A percentile compares a stretch with the other conserved stretches of the same genome.
Conservation (phyloP, 2,113 vertebrate species). For the Meleagris gallopavo region DNA sequence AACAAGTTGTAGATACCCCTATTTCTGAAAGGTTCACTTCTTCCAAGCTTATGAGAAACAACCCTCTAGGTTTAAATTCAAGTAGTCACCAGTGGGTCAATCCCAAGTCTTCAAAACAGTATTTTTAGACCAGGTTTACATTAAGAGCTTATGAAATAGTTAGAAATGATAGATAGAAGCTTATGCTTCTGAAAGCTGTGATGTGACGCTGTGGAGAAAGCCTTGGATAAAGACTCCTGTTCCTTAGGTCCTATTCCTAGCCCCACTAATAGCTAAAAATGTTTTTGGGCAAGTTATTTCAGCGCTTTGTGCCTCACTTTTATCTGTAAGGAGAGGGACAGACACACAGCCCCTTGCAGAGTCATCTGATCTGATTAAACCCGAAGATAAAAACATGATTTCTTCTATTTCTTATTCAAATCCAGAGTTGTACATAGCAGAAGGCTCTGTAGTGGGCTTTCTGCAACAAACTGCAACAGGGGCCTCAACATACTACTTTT, state of each 20-base stretch:
- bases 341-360: neutral
- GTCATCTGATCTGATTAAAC: neutral
- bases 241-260: neutral
- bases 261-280: neutral
- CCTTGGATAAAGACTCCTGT: neutral
- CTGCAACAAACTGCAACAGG: neutral
- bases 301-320: slow-evolving; percentile 5
- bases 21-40: neutral
- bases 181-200: neutral
- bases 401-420: neutral
- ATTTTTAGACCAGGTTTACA: neutral
- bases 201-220: neutral
- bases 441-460: neutral
- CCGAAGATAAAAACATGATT: neutral
- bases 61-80: neutral
- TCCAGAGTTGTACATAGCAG: neutral
- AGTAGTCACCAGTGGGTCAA: neutral
- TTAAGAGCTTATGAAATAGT: neutral
- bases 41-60: neutral
- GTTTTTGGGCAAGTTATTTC: neutral
- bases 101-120: neutral
- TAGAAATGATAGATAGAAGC: slow-evolving; percentile 1
- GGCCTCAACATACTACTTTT: neutral
- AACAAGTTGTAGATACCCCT: neutral
- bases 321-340: neutral